Evolutionary conservation across 2,797 vertebrate species (phyloP).

Genomic region (Gambelia wislizenii): DNA sequence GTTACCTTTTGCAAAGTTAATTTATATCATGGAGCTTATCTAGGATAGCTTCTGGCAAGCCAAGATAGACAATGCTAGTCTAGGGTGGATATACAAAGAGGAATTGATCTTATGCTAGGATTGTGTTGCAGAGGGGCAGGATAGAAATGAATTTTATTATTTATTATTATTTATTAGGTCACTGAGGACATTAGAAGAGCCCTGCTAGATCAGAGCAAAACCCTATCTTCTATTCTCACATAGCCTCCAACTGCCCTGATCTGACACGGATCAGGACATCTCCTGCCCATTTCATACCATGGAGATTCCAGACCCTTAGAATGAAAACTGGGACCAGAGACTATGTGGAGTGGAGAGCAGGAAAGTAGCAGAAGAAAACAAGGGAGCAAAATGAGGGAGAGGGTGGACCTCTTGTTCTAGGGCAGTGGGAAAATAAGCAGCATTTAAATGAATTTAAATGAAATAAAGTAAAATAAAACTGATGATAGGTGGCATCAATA

Average conservation of each 20-base stretch:
- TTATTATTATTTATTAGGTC: too few species aligned
- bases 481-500: too few species aligned
- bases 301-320: constrained; percentile 12
- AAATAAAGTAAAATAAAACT: neutral
- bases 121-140: too few species aligned
- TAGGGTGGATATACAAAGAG: neutral
- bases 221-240: neutral
- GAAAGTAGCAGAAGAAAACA: too few species aligned
- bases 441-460: neutral
- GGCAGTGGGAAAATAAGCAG: neutral
- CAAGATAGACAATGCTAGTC: neutral
- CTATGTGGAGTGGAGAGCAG: neutral
- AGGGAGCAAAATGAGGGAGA: too few species aligned
- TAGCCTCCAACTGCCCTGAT: too few species aligned
- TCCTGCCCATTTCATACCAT: constrained; percentile 15
- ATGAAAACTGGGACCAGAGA: too few species aligned
- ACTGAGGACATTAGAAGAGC: too few species aligned
- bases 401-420: too few species aligned
- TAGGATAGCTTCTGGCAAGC: too few species aligned
- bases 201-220: neutral
- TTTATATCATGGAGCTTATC: neutral
- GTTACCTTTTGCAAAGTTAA: neutral
- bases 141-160: too few species aligned
- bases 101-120: neutral
- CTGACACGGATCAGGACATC: neutral